Conservation (phyloP, 2,888 invertebrate genomes). For the Acrocera orbiculus region DNA sequence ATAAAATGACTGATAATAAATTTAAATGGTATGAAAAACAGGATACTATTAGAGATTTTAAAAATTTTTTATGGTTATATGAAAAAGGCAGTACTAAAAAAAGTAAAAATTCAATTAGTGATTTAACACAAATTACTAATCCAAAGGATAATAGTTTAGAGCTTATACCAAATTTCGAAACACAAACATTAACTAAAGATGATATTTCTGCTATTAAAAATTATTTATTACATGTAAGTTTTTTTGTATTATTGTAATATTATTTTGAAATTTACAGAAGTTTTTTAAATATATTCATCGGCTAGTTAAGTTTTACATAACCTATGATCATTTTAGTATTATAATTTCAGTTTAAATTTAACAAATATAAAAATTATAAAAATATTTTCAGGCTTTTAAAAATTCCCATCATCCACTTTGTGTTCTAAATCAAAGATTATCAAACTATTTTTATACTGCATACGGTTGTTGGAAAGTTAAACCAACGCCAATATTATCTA, state of each 20-base stretch:
- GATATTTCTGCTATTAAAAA: constrained; percentile 23
- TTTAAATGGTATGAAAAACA: too few species aligned
- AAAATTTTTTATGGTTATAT: too few species aligned
- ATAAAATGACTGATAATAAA: too few species aligned
- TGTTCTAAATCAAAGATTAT: constrained; percentile 28
- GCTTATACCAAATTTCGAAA: constrained; percentile 26
- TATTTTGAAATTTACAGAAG: background rate
- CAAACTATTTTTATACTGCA: constrained; percentile 27
- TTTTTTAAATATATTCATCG: background rate
- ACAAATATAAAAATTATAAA: too few species aligned
- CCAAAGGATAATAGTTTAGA: too few species aligned
- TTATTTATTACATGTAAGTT: constrained; percentile 20
- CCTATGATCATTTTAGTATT: too few species aligned
- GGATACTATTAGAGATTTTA: too few species aligned
- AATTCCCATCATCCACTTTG: constrained; percentile 29
- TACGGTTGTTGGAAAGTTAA: constrained; percentile 32
- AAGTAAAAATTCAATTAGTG: too few species aligned
- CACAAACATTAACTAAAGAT: constrained; percentile 19
- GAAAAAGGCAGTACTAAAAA: too few species aligned
- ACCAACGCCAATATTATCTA: constrained; percentile 41
- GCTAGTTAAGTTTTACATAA: too few species aligned
- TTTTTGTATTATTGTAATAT: background rate
- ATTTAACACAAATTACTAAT: too few species aligned
- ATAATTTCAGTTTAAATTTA: too few species aligned
- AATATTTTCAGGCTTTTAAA: constrained; percentile 22